phyloP scores from a whole-genome alignment of 1,140 invertebrate genomes.

The roundworm (Caenorhabditis elegans) region WBcel235 BX284602.5:14501001-14501500 shows the following conservation, averaged over 20 bases:
- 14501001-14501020: slow-evolving; percentile 16
- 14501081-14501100: not conserved
- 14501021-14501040: not conserved
- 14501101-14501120: not conserved
- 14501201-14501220: too few relatives aligned
- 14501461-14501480: slow-evolving; percentile 28
- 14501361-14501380: not conserved
- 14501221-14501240: not conserved
- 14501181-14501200: too few relatives aligned
- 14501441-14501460: not conserved
- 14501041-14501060: not conserved
- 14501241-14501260: slow-evolving; percentile 34
- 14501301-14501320: slow-evolving; percentile 13
- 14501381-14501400: not conserved
- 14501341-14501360: slow-evolving; percentile 15
- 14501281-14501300: not conserved
- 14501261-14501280: slow-evolving; percentile 24
- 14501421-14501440: slow-evolving; percentile 28
- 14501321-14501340: slow-evolving; percentile 15
- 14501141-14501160: too few relatives aligned
- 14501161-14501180: too few relatives aligned
- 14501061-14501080: slow-evolving; percentile 12
- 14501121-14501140: slow-evolving; percentile 17
- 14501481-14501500: slow-evolving; percentile 21
- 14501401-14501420: not conserved